Evolutionary conservation across 64 coral and sea anemone genomes (phyloP), one percentile per base, ranked within the genome.

Genomic region (Stylophora pistillata): DNA sequence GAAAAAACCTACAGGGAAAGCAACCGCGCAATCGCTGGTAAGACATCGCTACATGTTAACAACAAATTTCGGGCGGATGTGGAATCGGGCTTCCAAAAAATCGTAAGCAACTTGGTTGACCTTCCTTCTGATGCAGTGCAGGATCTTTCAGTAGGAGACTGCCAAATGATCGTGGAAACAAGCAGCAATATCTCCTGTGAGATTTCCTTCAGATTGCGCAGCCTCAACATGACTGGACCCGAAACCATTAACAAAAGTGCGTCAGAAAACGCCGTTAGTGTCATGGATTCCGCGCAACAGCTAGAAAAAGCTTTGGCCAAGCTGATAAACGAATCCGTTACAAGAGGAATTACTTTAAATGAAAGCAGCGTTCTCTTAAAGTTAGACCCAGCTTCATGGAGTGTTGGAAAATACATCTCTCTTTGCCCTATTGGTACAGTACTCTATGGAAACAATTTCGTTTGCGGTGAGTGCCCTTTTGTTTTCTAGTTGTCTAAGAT

Each of bases 121-220:
- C 82, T 92, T 71, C 70, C 90, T 41, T 92, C 90, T 14, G 72
- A 92, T 74, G 77, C 75, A 52, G 77, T 90, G 41, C 55, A 64
- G 13, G 76, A 63, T 58, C 31, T 70, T 20, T 10, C n/a, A 26
- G 31, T 71, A 71, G 17, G 25, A 16, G 77, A 90, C 28, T 77
- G 75, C 65, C 28, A 90, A 60, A 60, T 26, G 52, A 79, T 25
- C 14, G 53, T n/a, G 26, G n/a, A 23, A 47, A 47, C 3, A 20
- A 17, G 3, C 23, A 70, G 57, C 63, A 56, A 77, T 15, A 73
- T 78, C 13, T 25, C 69, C 4, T 90, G 88, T 30, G 56, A 63
- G 31, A 60, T 17, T 23, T 71, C 88, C 10, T 81, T 90, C 13
- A 58, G 69, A 55, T 9, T 90, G 13, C 77, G 25, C 6, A 61